Conservation (phyloP, 2,797 vertebrate genomes). For the Gymnoscopelus braueri region DNA sequence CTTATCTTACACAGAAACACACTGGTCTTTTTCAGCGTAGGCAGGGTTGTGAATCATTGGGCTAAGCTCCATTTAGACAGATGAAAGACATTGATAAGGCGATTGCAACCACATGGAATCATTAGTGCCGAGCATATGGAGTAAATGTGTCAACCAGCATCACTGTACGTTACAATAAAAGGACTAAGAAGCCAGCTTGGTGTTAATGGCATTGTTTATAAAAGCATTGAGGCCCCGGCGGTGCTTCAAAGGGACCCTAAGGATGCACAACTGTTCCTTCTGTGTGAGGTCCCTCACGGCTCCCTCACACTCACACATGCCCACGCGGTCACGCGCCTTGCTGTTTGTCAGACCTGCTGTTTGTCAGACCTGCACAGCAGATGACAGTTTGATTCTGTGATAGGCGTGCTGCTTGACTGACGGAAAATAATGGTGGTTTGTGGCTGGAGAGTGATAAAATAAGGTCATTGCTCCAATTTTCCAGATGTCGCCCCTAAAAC, state of each 20-base stretch:
- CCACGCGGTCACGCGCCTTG: slow-evolving; percentile 16
- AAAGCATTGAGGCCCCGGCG: slow-evolving; percentile 55
- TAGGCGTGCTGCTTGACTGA: slow-evolving; percentile 10
- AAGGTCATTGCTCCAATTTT: slow-evolving; percentile 9
- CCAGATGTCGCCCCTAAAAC: not conserved
- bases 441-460: slow-evolving; percentile 11
- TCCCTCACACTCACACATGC: slow-evolving; percentile 38
- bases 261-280: slow-evolving; percentile 47
- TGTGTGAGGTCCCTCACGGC: slow-evolving; percentile 67
- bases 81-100: slow-evolving; percentile 72
- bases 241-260: slow-evolving; percentile 64
- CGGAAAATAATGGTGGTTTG: slow-evolving; percentile 16
- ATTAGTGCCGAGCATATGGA: slow-evolving; percentile 68
- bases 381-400: slow-evolving; percentile 65
- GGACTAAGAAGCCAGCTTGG: slow-evolving; percentile 61
- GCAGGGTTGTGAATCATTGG: slow-evolving; percentile 34
- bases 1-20: slow-evolving; percentile 31
- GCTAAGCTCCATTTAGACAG: slow-evolving; percentile 61
- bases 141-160: slow-evolving; percentile 69
- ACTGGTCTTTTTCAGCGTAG: slow-evolving; percentile 19
- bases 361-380: slow-evolving; percentile 70
- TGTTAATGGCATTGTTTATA: slow-evolving; percentile 75
- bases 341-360: slow-evolving; percentile 48
- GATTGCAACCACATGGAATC: slow-evolving; percentile 76
- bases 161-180: slow-evolving; percentile 25